phyloP scores from a whole-genome alignment of 35 echinoderm and acorn worm genomes.

The Lytechinus variegatus region DNA sequence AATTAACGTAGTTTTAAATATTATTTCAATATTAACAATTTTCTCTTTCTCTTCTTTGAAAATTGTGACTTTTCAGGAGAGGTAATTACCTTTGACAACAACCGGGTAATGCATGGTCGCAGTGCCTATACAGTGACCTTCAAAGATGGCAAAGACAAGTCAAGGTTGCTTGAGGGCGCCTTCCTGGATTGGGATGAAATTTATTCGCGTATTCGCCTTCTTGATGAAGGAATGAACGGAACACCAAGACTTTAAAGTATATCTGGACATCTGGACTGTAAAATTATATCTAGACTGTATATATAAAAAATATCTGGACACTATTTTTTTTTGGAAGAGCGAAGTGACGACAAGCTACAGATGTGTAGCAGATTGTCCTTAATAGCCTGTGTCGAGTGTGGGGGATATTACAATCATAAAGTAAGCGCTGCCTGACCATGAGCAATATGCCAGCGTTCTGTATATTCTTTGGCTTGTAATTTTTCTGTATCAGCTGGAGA shows the following conservation, averaged over 20 bases:
- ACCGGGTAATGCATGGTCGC: slow-evolving; percentile 64
- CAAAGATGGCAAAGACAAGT: slow-evolving; percentile 14
- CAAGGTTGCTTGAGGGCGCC: slow-evolving; percentile 62
- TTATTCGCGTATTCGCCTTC: slow-evolving; percentile 64
- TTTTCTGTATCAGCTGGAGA: too few species aligned
- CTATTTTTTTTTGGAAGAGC: too few species aligned
- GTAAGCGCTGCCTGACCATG: too few species aligned
- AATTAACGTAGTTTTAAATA: too few species aligned
- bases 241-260: neutral
- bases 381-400: too few species aligned
- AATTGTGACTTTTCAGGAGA: slow-evolving; percentile 10
- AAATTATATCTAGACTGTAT: neutral
- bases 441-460: too few species aligned
- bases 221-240: slow-evolving; percentile 58
- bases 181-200: slow-evolving; percentile 87
- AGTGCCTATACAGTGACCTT: slow-evolving; percentile 22
- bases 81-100: slow-evolving; percentile 59
- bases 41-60: neutral
- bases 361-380: too few species aligned
- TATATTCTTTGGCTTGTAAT: too few species aligned
- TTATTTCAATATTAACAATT: neutral
- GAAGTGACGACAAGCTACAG: too few species aligned
- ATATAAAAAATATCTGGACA: too few species aligned
- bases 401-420: too few species aligned
- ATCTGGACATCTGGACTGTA: neutral